Evolutionary conservation across 2,888 invertebrate genomes (phyloP), one percentile per base, ranked within the genome.

Genomic region (Molanna angustata): DNA sequence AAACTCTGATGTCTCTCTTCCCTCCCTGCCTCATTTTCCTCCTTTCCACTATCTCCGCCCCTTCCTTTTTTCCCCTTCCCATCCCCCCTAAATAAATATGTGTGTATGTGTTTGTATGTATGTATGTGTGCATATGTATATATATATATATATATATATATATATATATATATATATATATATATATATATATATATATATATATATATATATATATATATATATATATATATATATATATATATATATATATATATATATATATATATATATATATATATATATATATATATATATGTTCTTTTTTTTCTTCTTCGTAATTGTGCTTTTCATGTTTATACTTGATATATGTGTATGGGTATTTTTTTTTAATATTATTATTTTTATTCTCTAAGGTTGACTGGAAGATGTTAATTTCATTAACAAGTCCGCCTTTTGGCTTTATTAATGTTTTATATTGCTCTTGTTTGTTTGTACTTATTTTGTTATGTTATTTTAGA

Each of bases 81-180:
- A 27, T 11, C 27, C 11, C 27, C 11, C 11, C 27, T 27, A 27
- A 27, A 27, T 7, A 27, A 27, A 11, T 27, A 27, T 27, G 27
- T n/a, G n/a, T n/a, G n/a, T n/a, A n/a, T n/a, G n/a, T n/a, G n/a
- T n/a, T n/a, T n/a, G n/a, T n/a, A n/a, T 27, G 45, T 49, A 49
- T 49, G 45, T 49, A 49, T 49, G 45, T 49, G 45, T 49, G 45
- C 45, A 49, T 49, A 49, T 49, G 45, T 49, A 49, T 49, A 49
- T 49, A 49, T 49, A 49, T 49, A 49, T 49, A 49, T 49, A 49
- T 49, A 49, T 49, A 49, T 49, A 49, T 49, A 49, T 49, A 49
- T 49, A 49, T 49, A 49, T 49, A 49, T 49, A 49, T 49, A 49
- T 49, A 20, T 49, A 49, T 49, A 49, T 49, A 49, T 49, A 49